Conservation (phyloP, 2,888 invertebrate species). For the Amiota mariae region DNA sequence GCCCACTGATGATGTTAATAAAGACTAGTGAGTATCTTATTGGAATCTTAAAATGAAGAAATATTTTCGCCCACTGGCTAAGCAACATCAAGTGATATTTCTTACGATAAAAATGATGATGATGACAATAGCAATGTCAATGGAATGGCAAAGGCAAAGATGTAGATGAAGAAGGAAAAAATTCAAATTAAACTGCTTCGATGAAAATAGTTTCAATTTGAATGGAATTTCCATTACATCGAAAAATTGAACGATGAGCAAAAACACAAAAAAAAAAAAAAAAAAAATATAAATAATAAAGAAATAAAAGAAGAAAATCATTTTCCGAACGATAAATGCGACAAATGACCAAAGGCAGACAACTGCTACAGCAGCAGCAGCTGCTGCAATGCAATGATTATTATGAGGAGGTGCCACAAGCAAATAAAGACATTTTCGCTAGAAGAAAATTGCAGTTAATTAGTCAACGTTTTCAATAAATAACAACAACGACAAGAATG, state of each 20-base stretch:
- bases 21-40: not conserved
- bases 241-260: conserved; percentile 14
- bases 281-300: not conserved
- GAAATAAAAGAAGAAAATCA: not conserved
- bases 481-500: conserved; percentile 37
- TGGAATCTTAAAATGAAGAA: not conserved
- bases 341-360: conserved; percentile 23
- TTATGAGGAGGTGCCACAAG: not conserved
- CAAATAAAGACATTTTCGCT: conserved; percentile 48
- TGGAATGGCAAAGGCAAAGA: not conserved
- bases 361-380: conserved; percentile 25
- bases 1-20: not conserved
- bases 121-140: not conserved
- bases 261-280: not conserved
- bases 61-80: not conserved
- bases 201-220: conserved; percentile 65
- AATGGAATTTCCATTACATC: conserved; percentile 64
- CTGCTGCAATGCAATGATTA: not conserved
- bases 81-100: not conserved
- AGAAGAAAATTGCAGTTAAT: conserved; percentile 62
- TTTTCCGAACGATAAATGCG: conserved; percentile 25
- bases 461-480: conserved; percentile 46
- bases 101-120: not conserved
- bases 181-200: conserved; percentile 67
- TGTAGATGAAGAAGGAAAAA: conserved; percentile 46